These are phyloP conservation scores for Datnioides undecimradiatus DNA, from an alignment of 2,113 vertebrate species.

Conservation along the genomic window DNA sequence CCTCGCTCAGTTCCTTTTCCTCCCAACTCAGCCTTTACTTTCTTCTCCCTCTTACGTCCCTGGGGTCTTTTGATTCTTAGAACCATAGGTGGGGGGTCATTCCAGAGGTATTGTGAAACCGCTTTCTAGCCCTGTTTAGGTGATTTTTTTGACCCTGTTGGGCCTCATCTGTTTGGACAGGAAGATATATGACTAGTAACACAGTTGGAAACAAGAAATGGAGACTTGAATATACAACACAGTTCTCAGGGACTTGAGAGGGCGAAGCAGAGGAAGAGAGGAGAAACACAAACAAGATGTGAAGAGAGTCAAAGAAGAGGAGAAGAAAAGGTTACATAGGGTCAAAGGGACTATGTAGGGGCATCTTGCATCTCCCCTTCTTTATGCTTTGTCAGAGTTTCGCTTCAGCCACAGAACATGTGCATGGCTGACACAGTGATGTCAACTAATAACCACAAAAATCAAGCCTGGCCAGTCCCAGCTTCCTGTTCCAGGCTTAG, in stretches of 20 bases:
- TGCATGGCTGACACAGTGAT: constrained; percentile 18
- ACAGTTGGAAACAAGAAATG: constrained; percentile 33
- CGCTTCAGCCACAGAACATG: constrained; percentile 21
- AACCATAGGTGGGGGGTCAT: constrained; percentile 15
- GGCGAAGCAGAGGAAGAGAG: not conserved
- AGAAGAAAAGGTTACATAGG: constrained; percentile 38
- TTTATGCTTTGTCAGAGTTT: constrained; percentile 14
- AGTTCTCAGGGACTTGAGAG: constrained; percentile 14
- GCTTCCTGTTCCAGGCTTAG: not conserved
- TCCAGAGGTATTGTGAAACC: constrained; percentile 18
- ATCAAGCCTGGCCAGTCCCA: not conserved
- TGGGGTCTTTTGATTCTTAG: constrained; percentile 34
- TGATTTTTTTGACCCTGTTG: constrained; percentile 4
- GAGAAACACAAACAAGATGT: constrained; percentile 15
- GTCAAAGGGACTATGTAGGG: constrained; percentile 19
- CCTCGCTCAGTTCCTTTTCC: constrained; percentile 2
- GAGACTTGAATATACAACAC: not conserved
- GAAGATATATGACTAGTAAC: constrained; percentile 37
- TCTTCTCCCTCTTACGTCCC: constrained; percentile 17
- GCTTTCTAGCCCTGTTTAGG: not conserved
- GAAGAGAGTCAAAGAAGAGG: constrained; percentile 1
- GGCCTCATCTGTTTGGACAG: constrained; percentile 42
- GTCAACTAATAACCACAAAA: constrained; percentile 9
- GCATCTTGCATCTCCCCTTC: constrained; percentile 23
- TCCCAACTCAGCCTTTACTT: not conserved